These are phyloP conservation scores for Charanyca ferruginea DNA, from an alignment of 2,888 invertebrate genomes.

Conservation along the genomic window DNA sequence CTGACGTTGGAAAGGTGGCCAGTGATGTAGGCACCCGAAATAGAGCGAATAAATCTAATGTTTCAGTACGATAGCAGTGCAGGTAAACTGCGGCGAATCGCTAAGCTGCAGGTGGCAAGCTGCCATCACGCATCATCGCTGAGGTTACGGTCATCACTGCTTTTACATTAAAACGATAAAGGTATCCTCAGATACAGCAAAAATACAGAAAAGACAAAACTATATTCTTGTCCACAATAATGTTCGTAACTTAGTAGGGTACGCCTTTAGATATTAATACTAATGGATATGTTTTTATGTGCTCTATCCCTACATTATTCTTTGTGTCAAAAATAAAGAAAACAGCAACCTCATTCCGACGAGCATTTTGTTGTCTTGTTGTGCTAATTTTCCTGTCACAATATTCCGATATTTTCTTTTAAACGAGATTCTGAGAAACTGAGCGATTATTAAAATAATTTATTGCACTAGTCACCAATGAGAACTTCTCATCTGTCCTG, in stretches of 20 bases:
- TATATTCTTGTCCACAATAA: not conserved
- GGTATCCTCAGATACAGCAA: slow-evolving; percentile 16
- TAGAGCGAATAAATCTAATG: slow-evolving; percentile 73
- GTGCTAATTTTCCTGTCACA: slow-evolving; percentile 42
- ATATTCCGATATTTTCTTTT: slow-evolving; percentile 38
- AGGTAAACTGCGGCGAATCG: slow-evolving; percentile 80
- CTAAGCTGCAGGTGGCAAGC: slow-evolving; percentile 70
- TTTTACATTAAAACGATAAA: slow-evolving; percentile 44
- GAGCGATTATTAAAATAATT: slow-evolving; percentile 47
- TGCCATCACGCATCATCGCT: slow-evolving; percentile 69
- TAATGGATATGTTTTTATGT: not conserved
- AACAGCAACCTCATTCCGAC: slow-evolving; percentile 20
- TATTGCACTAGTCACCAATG: slow-evolving; percentile 37
- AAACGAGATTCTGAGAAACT: slow-evolving; percentile 35
- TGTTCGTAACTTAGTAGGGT: not conserved
- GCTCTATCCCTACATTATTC: slow-evolving; percentile 8
- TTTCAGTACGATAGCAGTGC: slow-evolving; percentile 71
- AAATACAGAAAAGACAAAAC: not conserved
- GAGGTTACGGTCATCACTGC: slow-evolving; percentile 75
- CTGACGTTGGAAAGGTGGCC: slow-evolving; percentile 80
- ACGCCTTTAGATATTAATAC: not conserved
- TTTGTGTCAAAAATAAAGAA: slow-evolving; percentile 22
- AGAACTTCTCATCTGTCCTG: slow-evolving; percentile 36
- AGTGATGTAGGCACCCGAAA: slow-evolving; percentile 83
- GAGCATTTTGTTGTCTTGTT: slow-evolving; percentile 16